Percentiles rank a stretch among this genome's conserved stretches.
These are phyloP conservation scores for Eustalomyia histrio DNA, from an alignment of 2,888 invertebrate species.

Conservation along the genomic window DNA sequence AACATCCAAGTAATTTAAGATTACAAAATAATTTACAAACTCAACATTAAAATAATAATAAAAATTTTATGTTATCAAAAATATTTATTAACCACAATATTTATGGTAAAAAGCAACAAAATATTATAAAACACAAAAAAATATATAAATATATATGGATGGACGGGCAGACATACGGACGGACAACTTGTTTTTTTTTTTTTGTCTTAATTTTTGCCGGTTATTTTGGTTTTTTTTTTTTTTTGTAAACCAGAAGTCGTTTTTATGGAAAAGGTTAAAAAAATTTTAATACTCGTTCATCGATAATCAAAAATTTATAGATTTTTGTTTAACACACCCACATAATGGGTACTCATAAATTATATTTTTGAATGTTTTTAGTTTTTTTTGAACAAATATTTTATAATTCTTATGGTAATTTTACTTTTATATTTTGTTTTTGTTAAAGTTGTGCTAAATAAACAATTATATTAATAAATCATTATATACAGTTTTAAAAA, in stretches of 20 bases:
- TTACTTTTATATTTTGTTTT: not conserved
- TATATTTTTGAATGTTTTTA: not conserved
- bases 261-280: conserved; percentile 5
- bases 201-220: not conserved
- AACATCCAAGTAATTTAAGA: conserved; percentile 39
- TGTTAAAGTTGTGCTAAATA: not conserved
- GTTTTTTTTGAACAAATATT: conserved; percentile 3
- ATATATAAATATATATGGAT: no score
- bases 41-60: not conserved
- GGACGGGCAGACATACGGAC: not conserved
- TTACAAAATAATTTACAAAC: conserved; percentile 39
- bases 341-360: conserved; percentile 11
- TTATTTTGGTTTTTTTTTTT: not conserved
- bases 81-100: not conserved
- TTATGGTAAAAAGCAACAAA: not conserved
- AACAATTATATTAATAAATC: conserved; percentile 4
- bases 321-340: conserved; percentile 11
- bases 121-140: not conserved
- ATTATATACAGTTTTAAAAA: not conserved
- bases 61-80: not conserved
- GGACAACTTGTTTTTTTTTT: not conserved
- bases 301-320: not conserved
- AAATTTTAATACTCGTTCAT: not conserved
- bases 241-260: not conserved
- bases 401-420: conserved; percentile 1